Base-by-base conservation (phyloP, 2,888 invertebrate genomes). In the Orthosia cruda region DNA sequence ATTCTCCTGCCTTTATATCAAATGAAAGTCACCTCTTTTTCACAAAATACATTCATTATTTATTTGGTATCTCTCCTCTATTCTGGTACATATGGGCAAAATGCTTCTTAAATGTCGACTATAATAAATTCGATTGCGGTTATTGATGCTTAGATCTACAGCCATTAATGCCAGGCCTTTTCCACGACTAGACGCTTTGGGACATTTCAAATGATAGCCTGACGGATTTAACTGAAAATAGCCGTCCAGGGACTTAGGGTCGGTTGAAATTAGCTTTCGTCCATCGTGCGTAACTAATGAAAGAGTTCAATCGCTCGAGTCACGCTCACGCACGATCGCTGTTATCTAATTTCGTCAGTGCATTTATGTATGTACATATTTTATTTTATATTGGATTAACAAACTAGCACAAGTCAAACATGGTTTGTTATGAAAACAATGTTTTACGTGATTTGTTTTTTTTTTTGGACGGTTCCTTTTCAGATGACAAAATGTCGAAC, bases 211-310 rank as follows among this genome's bases (percentile, higher is more conserved):
- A 84, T 76, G 63, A 67, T 67, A 67, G 59, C 13, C 59, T 57
- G 71, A 74, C 64, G 40, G 55, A 72, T 68, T 80, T 57, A 54
- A 61, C 68, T 74, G 61, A 71, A 79, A 80, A 84, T 82, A 76
- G 76, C 65, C 58, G 50, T 49, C 65, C 12, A 66, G 70, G 76
- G 82, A 68, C 57, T 70, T 57, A 68, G 32, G 71, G 68, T 68
- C 73, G 72, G 70, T 69, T 62, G 54, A 65, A 84, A 84, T 84
- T 84, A 73, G 71, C 68, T 71, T 57, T 71, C 18, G 50, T 55
- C 63, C 57, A 32, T 74, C 76, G 26, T 74, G 70, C 77, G 80
- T 82, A 69, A 80, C 80, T 82, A 82, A 84, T 80, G 76, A 76
- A 80, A 82, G 69, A 76, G 82, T 79, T 72, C 64, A 66, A 70